phyloP scores from a whole-genome alignment of 2,888 invertebrate genomes.

The Allacma fusca region DNA sequence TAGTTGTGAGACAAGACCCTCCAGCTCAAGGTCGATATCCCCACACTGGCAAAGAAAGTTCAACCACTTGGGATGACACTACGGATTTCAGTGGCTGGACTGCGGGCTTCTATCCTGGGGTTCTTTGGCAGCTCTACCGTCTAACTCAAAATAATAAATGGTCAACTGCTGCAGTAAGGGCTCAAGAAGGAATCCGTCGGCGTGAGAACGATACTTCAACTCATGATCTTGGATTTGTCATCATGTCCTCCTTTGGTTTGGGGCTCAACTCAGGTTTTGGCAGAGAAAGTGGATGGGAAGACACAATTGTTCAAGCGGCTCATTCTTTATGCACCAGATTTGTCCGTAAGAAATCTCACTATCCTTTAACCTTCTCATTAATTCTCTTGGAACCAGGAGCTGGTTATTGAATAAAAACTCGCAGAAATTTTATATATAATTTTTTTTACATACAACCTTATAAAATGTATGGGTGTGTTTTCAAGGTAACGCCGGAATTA shows the following conservation, averaged over 20 bases:
- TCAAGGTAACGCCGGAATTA: constrained; percentile 42
- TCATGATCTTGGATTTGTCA: constrained; percentile 60
- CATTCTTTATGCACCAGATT: constrained; percentile 53
- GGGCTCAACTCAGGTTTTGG: constrained; percentile 50
- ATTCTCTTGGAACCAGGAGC: too few relatives aligned
- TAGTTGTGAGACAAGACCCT: constrained; percentile 16
- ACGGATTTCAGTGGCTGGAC: constrained; percentile 52
- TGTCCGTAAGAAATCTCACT: constrained; percentile 50
- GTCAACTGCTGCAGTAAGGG: constrained; percentile 49
- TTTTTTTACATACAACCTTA: too few relatives aligned
- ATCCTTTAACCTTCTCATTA: not conserved
- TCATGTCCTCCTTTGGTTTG: constrained; percentile 59
- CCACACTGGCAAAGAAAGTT: constrained; percentile 46
- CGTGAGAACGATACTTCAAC: constrained; percentile 54
- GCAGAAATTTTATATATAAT: too few relatives aligned
- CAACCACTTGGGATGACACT: constrained; percentile 41
- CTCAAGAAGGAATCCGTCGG: constrained; percentile 52
- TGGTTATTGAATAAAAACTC: too few relatives aligned
- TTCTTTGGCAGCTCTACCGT: constrained; percentile 58
- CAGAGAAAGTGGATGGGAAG: constrained; percentile 33
- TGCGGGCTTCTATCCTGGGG: constrained; percentile 57
- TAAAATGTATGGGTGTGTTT: too few relatives aligned
- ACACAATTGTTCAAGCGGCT: constrained; percentile 54
- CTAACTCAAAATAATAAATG: constrained; percentile 51
- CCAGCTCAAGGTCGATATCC: constrained; percentile 8